Evolutionary conservation across 2,113 vertebrate genomes (phyloP), one percentile per base, ranked within the genome.

Genomic region (Gallinago paraguaiae): DNA sequence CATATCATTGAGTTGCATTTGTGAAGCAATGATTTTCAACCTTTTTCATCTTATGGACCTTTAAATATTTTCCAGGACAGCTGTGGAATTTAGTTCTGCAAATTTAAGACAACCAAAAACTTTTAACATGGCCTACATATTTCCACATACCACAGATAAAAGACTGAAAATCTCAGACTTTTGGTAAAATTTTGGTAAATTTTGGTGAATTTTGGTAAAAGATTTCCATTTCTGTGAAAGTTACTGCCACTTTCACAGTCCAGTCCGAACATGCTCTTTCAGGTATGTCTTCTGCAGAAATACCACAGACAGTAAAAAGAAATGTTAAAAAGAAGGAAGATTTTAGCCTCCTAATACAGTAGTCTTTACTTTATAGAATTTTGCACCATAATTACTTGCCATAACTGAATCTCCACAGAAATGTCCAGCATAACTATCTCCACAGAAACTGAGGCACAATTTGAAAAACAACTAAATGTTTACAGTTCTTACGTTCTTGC

Each of bases 381-480:
- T 79, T 91, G 5, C 16, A 84, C 20, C 2, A 30, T 81, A 75
- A 43, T 64, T 60, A 33, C 16, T 67, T 86, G 12, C 28, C 6
- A 9, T 54, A 78, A 84, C 6, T 56, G 17, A 70, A 63, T 45
- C 67, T 53, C 25, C 25, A 53, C 51, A 53, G 51, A 28, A 53
- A 53, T 28, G 27, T 54, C 53, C 53, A 54, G 53, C 5, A 7
- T 53, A 53, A 28, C 17, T 86, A 41, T 33, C 17, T 70, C 43
- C 35, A 43, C 33, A 59, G 17, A 71, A 78, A 19, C 31, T 0
- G 1, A 86, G 8, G 5, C 0, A 1, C 23, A 41, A 43, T 43
- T 82, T 92, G 9, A 0, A 4, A 68, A 79, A 61, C 6, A 72
- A 10, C 33, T 30, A 57, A 14, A 57, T 8, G 3, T 54, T 85